phyloP scores from a whole-genome alignment of 2,888 invertebrate species.

The Chesias legatella region DNA sequence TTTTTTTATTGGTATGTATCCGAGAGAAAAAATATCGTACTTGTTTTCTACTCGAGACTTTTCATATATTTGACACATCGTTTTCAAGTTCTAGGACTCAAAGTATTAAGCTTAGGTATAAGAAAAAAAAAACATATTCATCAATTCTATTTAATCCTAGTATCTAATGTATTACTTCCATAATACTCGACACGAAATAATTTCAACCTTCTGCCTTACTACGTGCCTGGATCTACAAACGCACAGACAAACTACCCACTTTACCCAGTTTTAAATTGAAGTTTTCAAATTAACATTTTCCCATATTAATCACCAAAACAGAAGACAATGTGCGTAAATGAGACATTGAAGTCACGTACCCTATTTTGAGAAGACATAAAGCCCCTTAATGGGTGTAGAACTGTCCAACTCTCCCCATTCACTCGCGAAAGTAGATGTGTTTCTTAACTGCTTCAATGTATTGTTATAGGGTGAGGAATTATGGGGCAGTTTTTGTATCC shows the following conservation, averaged over 20 bases:
- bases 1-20: too few relatives aligned
- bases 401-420: slow-evolving; percentile 66
- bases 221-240: background rate
- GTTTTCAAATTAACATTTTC: slow-evolving; percentile 14
- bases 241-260: slow-evolving; percentile 10
- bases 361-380: slow-evolving; percentile 62
- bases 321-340: slow-evolving; percentile 44
- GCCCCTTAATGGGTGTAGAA: slow-evolving; percentile 62
- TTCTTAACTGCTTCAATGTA: slow-evolving; percentile 30
- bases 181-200: too few relatives aligned
- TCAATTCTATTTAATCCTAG: too few relatives aligned
- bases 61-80: too few relatives aligned
- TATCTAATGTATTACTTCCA: too few relatives aligned
- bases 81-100: too few relatives aligned
- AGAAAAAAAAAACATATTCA: too few relatives aligned
- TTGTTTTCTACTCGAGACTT: too few relatives aligned
- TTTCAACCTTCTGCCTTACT: background rate
- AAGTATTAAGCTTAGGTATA: too few relatives aligned
- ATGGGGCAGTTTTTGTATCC: slow-evolving; percentile 2
- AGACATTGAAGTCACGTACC: slow-evolving; percentile 63
- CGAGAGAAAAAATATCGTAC: too few relatives aligned
- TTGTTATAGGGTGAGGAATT: slow-evolving; percentile 21
- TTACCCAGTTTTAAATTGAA: slow-evolving; percentile 18
- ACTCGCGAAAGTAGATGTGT: slow-evolving; percentile 39
- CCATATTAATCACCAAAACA: slow-evolving; percentile 26